These are phyloP conservation scores for Synanthedon myopaeformis DNA, from an alignment of 2,888 invertebrate species.

Conservation along the genomic window DNA sequence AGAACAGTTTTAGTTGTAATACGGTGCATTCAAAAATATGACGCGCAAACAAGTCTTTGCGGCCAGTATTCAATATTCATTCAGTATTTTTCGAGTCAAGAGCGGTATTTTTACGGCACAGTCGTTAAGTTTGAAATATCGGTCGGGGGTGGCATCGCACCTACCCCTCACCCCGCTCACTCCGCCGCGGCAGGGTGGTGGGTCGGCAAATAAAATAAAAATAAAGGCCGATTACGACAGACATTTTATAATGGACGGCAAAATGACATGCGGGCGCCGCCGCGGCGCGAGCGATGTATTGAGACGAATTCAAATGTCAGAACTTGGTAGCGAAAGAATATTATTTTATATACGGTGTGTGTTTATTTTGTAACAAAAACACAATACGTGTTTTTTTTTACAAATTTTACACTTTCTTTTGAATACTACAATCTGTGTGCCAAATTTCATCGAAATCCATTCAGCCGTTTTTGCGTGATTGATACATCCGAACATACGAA, in stretches of 20 bases:
- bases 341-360: background rate
- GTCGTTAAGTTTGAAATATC: constrained; percentile 70
- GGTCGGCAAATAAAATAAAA: constrained; percentile 66
- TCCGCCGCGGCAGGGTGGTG: constrained; percentile 14
- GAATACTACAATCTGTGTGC: no score
- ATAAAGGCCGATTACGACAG: constrained; percentile 65
- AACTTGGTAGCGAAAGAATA: background rate
- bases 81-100: constrained; percentile 50
- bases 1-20: no score
- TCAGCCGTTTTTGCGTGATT: no score
- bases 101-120: constrained; percentile 58
- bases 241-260: constrained; percentile 66
- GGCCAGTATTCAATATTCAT: constrained; percentile 33
- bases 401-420: no score
- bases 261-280: constrained; percentile 67
- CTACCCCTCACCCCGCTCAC: constrained; percentile 7
- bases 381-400: no score
- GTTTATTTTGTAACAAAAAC: background rate
- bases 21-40: no score
- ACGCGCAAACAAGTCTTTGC: background rate
- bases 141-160: constrained; percentile 26
- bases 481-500: no score
- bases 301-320: constrained; percentile 9
- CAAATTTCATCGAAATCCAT: no score
- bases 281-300: constrained; percentile 20